phyloP scores from a whole-genome alignment of 2,113 vertebrate species.

The Hemiscyllium ocellatum region DNA sequence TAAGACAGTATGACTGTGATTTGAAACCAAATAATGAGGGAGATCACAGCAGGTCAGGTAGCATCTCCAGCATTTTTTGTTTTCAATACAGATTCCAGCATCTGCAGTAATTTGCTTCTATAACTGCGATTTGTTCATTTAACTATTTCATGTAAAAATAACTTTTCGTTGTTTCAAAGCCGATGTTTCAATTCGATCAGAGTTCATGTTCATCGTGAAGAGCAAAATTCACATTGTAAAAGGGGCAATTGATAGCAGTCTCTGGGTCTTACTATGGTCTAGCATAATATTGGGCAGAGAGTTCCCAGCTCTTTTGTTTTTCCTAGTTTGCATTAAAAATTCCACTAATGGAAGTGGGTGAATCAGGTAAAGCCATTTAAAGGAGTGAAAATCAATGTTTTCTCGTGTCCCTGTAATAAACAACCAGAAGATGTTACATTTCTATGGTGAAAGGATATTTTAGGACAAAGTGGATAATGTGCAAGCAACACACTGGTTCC shows the following conservation, averaged over 20 bases:
- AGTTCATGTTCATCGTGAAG: background rate
- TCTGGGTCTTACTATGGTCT: background rate
- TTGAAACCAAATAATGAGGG: background rate
- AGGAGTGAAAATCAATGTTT: background rate
- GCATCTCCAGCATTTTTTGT: too few species aligned
- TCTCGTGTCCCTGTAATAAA: background rate
- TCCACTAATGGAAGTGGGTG: background rate
- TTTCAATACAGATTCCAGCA: too few species aligned
- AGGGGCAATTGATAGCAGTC: background rate
- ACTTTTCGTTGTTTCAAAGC: background rate
- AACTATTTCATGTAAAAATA: background rate
- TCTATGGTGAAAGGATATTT: background rate
- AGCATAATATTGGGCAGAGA: background rate
- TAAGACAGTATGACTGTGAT: background rate
- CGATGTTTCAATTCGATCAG: background rate
- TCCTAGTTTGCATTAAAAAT: background rate
- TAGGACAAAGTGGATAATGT: background rate
- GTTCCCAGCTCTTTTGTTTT: background rate
- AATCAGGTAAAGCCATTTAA: background rate
- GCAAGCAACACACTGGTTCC: background rate
- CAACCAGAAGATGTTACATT: background rate
- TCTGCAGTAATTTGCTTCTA: background rate
- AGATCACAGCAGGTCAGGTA: too few species aligned
- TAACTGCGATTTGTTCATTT: background rate
- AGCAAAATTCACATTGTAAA: background rate